Evolutionary conservation across 1,140 invertebrate species (phyloP).

Genomic region (Aphelenchoides besseyi): DNA sequence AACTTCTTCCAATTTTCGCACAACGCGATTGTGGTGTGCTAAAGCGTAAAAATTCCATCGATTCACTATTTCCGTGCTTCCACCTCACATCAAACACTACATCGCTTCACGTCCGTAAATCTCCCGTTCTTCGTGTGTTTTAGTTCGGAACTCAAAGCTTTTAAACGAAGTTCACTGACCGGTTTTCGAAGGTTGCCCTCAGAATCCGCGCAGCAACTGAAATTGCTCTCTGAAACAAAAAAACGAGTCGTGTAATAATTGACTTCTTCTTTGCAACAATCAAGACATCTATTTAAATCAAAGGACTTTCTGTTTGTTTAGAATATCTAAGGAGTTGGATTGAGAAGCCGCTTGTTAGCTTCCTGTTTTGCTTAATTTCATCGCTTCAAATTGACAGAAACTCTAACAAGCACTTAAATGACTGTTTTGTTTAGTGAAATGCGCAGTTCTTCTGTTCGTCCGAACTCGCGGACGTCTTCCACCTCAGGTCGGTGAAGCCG

Average conservation of each 20-base stretch:
- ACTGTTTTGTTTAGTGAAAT: constrained; percentile 2
- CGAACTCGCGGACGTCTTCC: background rate
- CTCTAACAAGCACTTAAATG: no score
- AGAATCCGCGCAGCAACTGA: no score
- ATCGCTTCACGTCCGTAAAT: background rate
- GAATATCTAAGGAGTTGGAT: background rate
- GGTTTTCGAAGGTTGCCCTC: no score
- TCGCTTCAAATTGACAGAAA: no score
- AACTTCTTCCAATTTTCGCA: constrained; percentile 6
- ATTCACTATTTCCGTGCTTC: background rate
- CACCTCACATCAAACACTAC: background rate
- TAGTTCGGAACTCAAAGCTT: no score
- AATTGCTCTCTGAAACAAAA: background rate
- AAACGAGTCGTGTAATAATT: background rate
- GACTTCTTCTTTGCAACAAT: background rate
- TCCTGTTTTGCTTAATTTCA: background rate
- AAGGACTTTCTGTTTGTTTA: background rate
- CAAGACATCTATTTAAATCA: background rate
- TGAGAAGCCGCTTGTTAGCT: background rate
- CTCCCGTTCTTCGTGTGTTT: background rate
- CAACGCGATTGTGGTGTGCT: background rate
- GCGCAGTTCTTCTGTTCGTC: background rate
- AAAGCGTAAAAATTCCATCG: background rate
- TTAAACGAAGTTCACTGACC: no score
- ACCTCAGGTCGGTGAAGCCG: background rate